A percentile compares a stretch with the other conserved stretches of the same genome.
Evolutionary conservation across 2,113 vertebrate species (phyloP).

Genomic region (Pongo abelii): DNA sequence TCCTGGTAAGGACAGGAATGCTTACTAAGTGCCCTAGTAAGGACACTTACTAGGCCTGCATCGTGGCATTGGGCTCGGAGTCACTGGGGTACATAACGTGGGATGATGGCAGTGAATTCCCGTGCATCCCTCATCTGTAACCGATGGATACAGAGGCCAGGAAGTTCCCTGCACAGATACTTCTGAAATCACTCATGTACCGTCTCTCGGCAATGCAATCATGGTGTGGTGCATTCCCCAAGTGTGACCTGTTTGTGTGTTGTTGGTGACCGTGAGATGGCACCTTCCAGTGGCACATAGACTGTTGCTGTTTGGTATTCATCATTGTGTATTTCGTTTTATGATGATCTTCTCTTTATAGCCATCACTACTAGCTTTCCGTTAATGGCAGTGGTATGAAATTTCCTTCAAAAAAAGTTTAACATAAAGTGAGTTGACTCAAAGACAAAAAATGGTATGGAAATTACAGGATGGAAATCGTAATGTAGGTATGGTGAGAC

Average conservation of each 20-base stretch:
- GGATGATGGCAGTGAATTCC: not conserved
- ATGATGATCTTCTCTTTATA: not conserved
- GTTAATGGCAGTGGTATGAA: not conserved
- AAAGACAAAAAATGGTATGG: not conserved
- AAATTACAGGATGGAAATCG: not conserved
- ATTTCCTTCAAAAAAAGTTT: not conserved
- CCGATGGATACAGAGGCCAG: accelerated
- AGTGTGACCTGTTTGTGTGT: not conserved
- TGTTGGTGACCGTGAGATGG: not conserved
- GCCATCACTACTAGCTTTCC: not conserved
- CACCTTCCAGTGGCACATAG: not conserved
- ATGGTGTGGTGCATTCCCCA: accelerated
- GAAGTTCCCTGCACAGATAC: accelerated
- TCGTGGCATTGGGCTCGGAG: accelerated
- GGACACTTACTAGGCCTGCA: no score
- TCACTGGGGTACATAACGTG: not conserved
- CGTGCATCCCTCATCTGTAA: accelerated
- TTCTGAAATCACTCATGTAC: accelerated
- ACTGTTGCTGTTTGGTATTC: not conserved
- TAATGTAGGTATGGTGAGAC: not conserved
- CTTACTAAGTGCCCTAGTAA: accelerated
- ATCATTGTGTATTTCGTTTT: not conserved
- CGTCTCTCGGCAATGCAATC: accelerated
- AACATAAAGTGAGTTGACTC: not conserved
- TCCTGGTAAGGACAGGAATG: not conserved